Evolutionary conservation across 2,113 vertebrate species (phyloP), one percentile per base, ranked within the genome.

Genomic region (Nestor notabilis): DNA sequence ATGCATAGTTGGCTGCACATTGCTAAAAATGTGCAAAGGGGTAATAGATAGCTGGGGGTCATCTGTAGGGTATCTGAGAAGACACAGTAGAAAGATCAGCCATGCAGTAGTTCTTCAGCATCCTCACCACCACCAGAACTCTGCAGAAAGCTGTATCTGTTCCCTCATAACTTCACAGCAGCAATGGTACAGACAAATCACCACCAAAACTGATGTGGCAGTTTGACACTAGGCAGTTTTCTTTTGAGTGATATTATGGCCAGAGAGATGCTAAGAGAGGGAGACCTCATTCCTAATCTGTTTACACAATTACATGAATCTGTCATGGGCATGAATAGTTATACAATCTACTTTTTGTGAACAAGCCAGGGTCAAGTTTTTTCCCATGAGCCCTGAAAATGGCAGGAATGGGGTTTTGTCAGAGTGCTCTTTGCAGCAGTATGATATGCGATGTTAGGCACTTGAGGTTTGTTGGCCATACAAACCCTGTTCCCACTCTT

Each of bases 141-240:
- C 46, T 78, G 35, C 5, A 10, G 50, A 75, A 72, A 20, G n/a
- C 4, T 74, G 1, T 81, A 81, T 78, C 33, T 58, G 2, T 23
- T 49, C 39, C 50, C 8, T 1, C 3, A 1, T 29, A 15, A 58
- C 39, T 84, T 68, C 47, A 43, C 17, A 79, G 43, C 21, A 71
- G 55, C 46, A 52, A 82, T 6, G 14, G 12, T 43, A 21, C 6
- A 65, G 49, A 20, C 5, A 64, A 83, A 90, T 65, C 13, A 23
- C 15, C 19, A 21, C 21, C 7, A 75, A 50, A 69, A 35, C 5
- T 0, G 0, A 27, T 5, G 25, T 66, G 64, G 33, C 5, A 47
- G 17, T 82, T 63, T 81, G 56, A 74, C n/a, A 31, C 13, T 2
- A 6, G 13, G 12, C 47, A 64, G 46, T 41, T 84, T 90, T 81